Base-by-base conservation (phyloP, 2,888 invertebrate genomes). In the Glyphotaelius pellucidus region DNA sequence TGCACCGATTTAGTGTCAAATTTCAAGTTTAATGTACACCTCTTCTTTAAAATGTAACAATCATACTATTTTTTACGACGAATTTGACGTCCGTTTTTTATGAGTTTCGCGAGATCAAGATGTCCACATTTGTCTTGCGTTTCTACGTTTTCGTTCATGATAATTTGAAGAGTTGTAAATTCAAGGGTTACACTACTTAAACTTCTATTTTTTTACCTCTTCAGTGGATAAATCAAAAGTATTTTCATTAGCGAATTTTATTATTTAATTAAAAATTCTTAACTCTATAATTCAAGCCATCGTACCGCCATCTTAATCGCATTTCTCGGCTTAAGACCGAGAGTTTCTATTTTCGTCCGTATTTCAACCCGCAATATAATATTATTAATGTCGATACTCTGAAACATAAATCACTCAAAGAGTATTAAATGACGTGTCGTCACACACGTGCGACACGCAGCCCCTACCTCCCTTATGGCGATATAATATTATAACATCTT, bases 381-480 rank as follows among this genome's bases (percentile, higher is more conserved):
- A 31, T 81, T 32, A 31, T 81, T 32, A 30, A 86, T 86, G 85
- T 86, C 47, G 90, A 90, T 83, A 83, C 81, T 83, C 83, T 38
- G 81, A 14, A 47, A 42, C 90, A 90, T 90, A 90, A 90, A 90
- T 90, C 90, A 90, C 90, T 90, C 90, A 83, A 47, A 83, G 30
- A 32, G 47, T 83, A 52, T 90, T 90, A 81, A 90, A 83, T 90
- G 80, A n/a, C n/a, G 90, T 90, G 90, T 83, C 90, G 90, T 90
- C 90, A 90, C 90, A 89, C 80, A 89, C 80, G 83, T 47, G 83
- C 80, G 81, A 52, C 90, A 90, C 83, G 90, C 90, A 31, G 42
- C 7, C 83, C 42, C 25, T 19, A 47, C 67, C 87, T 67, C 42
- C n/a, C 47, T 25, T 42, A 12, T 42, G 38, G 12, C 38, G n/a